These are phyloP conservation scores for Microplitis mediator DNA, from an alignment of 1,140 invertebrate genomes.

Conservation along the genomic window DNA sequence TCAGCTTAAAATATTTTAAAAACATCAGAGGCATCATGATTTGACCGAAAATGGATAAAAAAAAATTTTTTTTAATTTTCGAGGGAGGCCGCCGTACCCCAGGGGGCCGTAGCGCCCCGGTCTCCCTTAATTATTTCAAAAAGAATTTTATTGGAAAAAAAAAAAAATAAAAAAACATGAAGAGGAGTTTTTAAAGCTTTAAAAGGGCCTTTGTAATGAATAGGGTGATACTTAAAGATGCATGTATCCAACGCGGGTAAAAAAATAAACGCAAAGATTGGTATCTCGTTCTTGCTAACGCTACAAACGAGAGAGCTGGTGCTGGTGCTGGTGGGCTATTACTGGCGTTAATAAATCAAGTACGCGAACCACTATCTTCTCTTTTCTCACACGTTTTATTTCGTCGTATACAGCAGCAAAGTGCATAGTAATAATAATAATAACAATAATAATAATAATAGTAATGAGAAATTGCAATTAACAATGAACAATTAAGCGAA, in stretches of 20 bases:
- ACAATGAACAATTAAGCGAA: conserved; percentile 28
- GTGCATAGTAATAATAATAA: neutral
- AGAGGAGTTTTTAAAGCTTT: neutral
- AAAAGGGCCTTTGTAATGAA: neutral
- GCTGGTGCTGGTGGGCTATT: conserved; percentile 34
- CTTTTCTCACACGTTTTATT: conserved; percentile 34
- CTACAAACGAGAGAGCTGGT: conserved; percentile 32
- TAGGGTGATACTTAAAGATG: conserved; percentile 12
- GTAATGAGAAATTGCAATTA: no score
- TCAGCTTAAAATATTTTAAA: no score
- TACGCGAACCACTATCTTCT: neutral
- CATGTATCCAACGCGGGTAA: neutral
- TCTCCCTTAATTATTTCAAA: neutral
- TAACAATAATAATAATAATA: no score
- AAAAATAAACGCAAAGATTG: conserved; percentile 5
- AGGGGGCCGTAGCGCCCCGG: no score
- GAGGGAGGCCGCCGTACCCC: no score
- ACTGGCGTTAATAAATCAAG: conserved; percentile 49
- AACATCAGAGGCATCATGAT: no score
- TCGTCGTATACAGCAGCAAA: conserved; percentile 25
- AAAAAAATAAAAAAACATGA: neutral
- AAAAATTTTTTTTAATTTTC: no score
- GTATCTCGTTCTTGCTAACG: conserved; percentile 3
- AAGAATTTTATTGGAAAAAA: neutral
- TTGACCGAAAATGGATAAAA: no score